A percentile compares a stretch with the other conserved stretches of the same genome.
Conservation (phyloP, 1,140 invertebrate genomes). For the Eufriesea mexicana region DNA sequence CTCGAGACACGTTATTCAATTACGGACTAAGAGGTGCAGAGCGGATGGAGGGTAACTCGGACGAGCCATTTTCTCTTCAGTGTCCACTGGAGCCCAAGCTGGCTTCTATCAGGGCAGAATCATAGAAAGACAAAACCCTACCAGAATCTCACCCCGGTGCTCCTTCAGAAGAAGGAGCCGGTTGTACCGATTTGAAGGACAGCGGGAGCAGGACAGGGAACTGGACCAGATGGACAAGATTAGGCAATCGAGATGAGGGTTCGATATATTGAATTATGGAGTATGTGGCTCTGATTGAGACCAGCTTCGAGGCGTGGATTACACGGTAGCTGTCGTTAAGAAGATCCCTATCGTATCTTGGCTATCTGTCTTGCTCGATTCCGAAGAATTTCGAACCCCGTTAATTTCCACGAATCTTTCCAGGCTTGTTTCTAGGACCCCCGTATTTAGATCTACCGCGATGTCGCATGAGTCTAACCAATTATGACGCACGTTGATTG, state of each 20-base stretch:
- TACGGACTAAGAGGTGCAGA: constrained; percentile 74
- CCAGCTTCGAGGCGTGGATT: constrained; percentile 71
- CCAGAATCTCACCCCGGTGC: constrained; percentile 22
- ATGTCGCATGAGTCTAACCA: too few relatives aligned
- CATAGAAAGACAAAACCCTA: constrained; percentile 74
- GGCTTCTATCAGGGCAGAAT: constrained; percentile 58
- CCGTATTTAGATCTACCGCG: neutral
- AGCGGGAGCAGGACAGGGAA: constrained; percentile 1
- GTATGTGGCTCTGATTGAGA: constrained; percentile 71
- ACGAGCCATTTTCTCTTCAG: constrained; percentile 60
- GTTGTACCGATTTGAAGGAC: constrained; percentile 5
- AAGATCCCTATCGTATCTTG: constrained; percentile 46
- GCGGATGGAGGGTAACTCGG: constrained; percentile 66
- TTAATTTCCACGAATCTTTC: constrained; percentile 16
- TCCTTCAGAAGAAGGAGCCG: constrained; percentile 4
- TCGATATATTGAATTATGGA: constrained; percentile 78
- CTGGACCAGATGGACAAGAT: constrained; percentile 46
- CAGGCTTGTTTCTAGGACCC: neutral
- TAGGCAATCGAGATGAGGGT: constrained; percentile 63
- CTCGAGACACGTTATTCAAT: constrained; percentile 77
- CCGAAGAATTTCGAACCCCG: constrained; percentile 25
- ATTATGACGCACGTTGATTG: neutral
- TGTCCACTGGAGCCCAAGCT: constrained; percentile 50
- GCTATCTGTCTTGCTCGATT: constrained; percentile 11
- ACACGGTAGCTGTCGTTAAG: constrained; percentile 66